Evolutionary conservation across 2,797 vertebrate species (phyloP).

Genomic region (Xerus rutilus): DNA sequence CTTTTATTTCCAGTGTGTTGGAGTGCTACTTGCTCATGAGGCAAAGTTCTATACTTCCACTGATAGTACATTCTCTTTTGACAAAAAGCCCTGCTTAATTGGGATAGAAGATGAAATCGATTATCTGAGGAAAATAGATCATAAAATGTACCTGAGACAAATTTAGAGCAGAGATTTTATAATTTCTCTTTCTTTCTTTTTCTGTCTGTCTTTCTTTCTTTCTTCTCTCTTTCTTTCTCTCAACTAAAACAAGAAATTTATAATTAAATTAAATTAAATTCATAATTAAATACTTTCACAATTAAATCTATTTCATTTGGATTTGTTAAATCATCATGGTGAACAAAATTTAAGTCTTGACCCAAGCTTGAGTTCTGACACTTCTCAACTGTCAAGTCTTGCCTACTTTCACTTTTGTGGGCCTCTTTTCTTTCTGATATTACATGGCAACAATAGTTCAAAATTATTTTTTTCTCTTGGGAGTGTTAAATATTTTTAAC

Average conservation of each 20-base stretch:
- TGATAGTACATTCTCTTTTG: background rate
- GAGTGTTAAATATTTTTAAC: background rate
- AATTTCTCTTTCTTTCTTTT: background rate
- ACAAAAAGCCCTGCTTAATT: background rate
- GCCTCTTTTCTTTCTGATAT: background rate
- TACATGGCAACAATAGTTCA: background rate
- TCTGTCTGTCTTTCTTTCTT: no score
- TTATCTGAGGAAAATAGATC: background rate
- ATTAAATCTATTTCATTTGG: background rate
- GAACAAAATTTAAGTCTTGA: background rate
- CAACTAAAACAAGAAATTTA: no score
- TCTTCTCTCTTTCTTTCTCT: no score
- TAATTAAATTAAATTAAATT: no score
- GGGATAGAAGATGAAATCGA: background rate
- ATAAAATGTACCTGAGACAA: background rate
- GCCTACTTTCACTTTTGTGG: background rate
- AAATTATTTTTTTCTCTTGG: background rate
- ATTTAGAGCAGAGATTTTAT: background rate
- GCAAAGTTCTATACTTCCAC: background rate
- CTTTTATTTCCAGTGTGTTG: background rate
- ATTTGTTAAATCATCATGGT: background rate
- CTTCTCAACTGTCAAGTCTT: background rate
- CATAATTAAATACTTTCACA: background rate
- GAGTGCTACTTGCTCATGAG: background rate
- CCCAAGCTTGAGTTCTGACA: background rate